Base-by-base conservation (phyloP, 2,888 invertebrate genomes). In the Chaetogeoica ovagalla region DNA sequence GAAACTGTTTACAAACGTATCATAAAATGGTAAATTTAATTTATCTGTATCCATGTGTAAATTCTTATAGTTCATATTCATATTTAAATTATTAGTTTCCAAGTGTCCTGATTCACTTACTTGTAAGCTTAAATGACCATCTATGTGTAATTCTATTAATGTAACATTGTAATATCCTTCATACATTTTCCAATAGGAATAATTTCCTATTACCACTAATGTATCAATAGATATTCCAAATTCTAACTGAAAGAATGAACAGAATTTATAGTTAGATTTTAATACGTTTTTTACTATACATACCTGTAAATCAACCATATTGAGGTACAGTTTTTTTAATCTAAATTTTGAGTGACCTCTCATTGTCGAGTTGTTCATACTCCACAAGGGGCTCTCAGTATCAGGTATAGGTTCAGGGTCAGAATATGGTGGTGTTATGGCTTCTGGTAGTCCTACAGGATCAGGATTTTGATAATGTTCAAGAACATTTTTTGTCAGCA, bases 391-490 rank as follows among this genome's bases (percentile, higher is more conserved):
- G 2, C 63, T 63, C 17, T 79, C 62, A 19, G 62, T 90, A 83
- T 93, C 91, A 0, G 94, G 94, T 43, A 95, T 91, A 1, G 89
- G 87, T 88, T 94, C 91, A 0, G 96, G 95, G 85, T 95, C 95
- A n/a, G 1, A 93, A 91, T 82, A 95, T 89, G 11, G 92, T 90
- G 0, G 90, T 62, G 48, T 70, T 62, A 79, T 79, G 48, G 77
- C 91, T 1, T 92, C 92, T 0, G 95, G 95, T 19, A 95, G 85
- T 15, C 94, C 94, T 9, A 93, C 87, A 0, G 95, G 94, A 86
- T 95, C 92, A 23, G 90, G 89, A 85, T 94, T 91, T 86, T 95
- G 93, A 86, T 91, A 95, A 85, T 95, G 94, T 82, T 93, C 91
- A 65, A 95, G 85, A 15, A 94, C 76, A 60, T 77, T 82, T 74